Conservation (phyloP, 2,113 vertebrate species). For the Tragelaphus buxtoni region DNA sequence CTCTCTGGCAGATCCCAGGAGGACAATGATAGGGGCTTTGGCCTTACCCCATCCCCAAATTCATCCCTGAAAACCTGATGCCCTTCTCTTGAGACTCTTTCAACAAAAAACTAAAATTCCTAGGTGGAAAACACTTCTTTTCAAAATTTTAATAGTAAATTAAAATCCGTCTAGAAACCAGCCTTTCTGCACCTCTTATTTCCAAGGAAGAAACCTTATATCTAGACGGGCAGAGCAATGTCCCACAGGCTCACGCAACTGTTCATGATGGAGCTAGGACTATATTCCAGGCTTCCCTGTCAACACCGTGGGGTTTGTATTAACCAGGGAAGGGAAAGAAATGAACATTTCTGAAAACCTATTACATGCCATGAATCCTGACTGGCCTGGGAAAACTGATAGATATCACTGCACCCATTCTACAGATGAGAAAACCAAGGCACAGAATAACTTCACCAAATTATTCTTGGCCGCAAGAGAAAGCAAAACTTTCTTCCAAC, state of each 20-base stretch:
- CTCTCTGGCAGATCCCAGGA: too few species aligned
- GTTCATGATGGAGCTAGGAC: not conserved
- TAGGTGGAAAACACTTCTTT: not conserved
- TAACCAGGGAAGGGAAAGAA: not conserved
- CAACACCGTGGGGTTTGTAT: not conserved
- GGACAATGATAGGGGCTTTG: not conserved
- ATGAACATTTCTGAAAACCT: not conserved
- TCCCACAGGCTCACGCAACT: not conserved
- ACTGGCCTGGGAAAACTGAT: not conserved
- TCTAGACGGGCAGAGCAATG: accelerated
- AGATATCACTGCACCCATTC: not conserved
- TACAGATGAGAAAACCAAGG: not conserved
- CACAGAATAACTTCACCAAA: not conserved
- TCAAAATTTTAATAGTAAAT: not conserved
- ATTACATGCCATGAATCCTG: not conserved
- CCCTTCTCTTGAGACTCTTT: not conserved
- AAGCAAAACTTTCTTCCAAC: not conserved
- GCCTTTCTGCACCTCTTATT: not conserved
- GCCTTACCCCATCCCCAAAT: not conserved
- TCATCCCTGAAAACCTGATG: not conserved
- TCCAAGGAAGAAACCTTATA: not conserved
- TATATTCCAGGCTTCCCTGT: not conserved
- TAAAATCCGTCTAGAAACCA: not conserved
- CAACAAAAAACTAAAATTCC: not conserved
- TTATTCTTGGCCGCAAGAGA: not conserved